Percentiles rank a stretch among this genome's conserved stretches.
These are phyloP conservation scores for Tachycineta bicolor DNA, from an alignment of 2,113 vertebrate species.

Conservation along the genomic window DNA sequence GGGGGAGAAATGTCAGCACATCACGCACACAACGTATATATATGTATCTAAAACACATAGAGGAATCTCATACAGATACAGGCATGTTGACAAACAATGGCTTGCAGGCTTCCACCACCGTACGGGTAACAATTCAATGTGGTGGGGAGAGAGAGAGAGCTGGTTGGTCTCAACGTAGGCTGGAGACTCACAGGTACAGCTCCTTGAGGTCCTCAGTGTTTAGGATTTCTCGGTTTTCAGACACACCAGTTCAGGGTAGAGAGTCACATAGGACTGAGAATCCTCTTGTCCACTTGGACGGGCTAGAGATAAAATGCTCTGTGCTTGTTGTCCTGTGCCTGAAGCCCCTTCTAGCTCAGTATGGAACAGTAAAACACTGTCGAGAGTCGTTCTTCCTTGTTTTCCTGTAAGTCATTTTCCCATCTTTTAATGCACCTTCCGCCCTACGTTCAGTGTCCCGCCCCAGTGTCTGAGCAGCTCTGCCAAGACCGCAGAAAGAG, in stretches of 20 bases:
- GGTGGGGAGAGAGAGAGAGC: not conserved
- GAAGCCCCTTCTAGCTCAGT: not conserved
- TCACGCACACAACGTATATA: fast-evolving
- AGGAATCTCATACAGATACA: not conserved
- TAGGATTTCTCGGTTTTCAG: not conserved
- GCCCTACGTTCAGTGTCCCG: fast-evolving
- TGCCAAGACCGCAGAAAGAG: not conserved
- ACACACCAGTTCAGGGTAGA: too few relatives aligned
- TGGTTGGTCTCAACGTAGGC: fast-evolving
- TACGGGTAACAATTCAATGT: not conserved
- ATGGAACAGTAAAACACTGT: fast-evolving
- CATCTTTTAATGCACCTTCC: not conserved
- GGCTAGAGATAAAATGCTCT: not conserved
- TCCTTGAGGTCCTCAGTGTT: not conserved
- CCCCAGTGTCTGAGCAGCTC: not conserved
- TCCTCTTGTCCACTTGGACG: not conserved
- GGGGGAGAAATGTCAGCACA: not conserved
- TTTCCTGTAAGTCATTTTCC: not conserved
- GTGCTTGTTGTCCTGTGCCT: not conserved
- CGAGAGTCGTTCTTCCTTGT: fast-evolving
- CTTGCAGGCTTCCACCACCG: not conserved
- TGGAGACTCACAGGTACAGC: not conserved
- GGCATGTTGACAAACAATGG: not conserved
- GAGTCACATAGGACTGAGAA: fast-evolving
- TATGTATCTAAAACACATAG: not conserved